These are phyloP conservation scores for Cepaea hortensis DNA, from an alignment of 2,888 invertebrate genomes.

Conservation along the genomic window DNA sequence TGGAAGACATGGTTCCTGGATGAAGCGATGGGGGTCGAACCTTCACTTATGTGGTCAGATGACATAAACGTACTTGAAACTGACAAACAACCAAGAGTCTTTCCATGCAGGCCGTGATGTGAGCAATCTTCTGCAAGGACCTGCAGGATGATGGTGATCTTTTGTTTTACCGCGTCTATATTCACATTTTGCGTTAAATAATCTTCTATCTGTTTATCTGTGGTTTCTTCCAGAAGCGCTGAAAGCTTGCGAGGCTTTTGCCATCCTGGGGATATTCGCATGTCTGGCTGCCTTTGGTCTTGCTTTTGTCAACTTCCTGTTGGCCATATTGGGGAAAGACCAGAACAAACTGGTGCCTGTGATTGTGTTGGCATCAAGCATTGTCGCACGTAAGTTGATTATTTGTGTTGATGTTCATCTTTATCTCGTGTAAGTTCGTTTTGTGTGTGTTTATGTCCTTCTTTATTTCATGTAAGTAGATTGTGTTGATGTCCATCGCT, in stretches of 20 bases:
- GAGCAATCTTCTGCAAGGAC: too few relatives aligned
- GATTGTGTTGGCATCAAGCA: not conserved
- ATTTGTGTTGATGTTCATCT: too few relatives aligned
- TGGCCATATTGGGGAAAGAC: not conserved
- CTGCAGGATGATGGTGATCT: too few relatives aligned
- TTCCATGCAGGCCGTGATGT: too few relatives aligned
- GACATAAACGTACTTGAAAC: too few relatives aligned
- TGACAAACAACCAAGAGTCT: too few relatives aligned
- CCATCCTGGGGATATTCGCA: not conserved
- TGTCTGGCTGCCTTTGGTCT: not conserved
- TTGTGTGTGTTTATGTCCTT: not conserved
- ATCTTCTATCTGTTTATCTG: not conserved
- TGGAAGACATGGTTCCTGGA: too few relatives aligned
- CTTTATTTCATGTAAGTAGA: not conserved
- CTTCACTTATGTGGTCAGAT: too few relatives aligned
- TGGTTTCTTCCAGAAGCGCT: not conserved
- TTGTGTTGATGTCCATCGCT: not conserved
- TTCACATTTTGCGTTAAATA: not conserved
- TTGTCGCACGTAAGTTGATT: not conserved
- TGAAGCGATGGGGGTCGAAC: too few relatives aligned
- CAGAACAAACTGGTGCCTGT: not conserved
- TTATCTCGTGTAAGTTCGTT: not conserved
- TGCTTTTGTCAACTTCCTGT: not conserved
- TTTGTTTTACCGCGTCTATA: not conserved
- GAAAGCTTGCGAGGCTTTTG: not conserved